These are phyloP conservation scores for Drosophila eugracilis DNA, from an alignment of 1,140 invertebrate species.

Conservation along the genomic window DNA sequence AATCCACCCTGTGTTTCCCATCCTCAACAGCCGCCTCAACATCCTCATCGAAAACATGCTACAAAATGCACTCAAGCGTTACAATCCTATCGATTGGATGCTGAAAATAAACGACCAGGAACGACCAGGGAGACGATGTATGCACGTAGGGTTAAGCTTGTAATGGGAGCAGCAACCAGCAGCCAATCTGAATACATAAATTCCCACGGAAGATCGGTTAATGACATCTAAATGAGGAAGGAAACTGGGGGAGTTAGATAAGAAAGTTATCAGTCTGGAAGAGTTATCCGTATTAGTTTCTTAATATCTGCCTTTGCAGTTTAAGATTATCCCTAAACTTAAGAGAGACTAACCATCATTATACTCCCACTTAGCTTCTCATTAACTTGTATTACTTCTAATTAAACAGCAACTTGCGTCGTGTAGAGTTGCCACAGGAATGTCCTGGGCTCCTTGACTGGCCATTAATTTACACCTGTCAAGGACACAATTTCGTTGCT, in stretches of 20 bases:
- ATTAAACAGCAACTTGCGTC: background rate
- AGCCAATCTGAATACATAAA: background rate
- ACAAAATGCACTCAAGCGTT: slow-evolving; percentile 74
- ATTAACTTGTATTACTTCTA: no score
- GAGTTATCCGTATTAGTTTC: no score
- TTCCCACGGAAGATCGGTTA: slow-evolving; percentile 5
- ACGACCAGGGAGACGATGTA: slow-evolving; percentile 15
- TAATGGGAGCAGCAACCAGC: slow-evolving; percentile 1
- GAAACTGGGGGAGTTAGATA: no score
- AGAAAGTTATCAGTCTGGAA: no score
- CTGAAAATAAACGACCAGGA: slow-evolving; percentile 70
- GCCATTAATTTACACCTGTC: background rate
- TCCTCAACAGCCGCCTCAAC: background rate
- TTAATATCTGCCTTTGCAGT: no score
- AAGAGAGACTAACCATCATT: no score
- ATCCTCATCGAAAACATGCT: slow-evolving; percentile 36
- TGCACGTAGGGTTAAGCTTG: slow-evolving; percentile 6
- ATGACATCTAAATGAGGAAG: background rate
- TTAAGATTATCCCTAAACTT: no score
- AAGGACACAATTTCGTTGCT: background rate
- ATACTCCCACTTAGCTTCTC: no score
- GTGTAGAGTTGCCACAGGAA: background rate
- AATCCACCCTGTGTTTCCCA: slow-evolving; percentile 4
- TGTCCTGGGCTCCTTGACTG: background rate
- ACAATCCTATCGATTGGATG: slow-evolving; percentile 74